Conservation (phyloP, 2,888 invertebrate species). For the Melanostoma mellinum region DNA sequence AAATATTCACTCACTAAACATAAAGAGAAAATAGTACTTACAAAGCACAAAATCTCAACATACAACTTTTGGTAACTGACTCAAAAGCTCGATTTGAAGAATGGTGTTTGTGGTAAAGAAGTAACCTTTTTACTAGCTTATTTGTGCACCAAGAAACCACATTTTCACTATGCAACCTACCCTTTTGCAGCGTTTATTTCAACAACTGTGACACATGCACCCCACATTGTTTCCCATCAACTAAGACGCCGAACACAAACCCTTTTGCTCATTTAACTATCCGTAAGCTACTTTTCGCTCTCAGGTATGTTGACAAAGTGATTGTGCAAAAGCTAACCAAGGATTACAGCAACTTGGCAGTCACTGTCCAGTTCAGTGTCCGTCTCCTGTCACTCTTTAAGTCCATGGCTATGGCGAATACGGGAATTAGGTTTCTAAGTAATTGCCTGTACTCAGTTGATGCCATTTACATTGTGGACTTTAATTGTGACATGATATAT, state of each 20-base stretch:
- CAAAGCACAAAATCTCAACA: too few species aligned
- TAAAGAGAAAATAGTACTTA: too few species aligned
- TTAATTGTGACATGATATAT: constrained; percentile 65
- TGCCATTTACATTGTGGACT: constrained; percentile 44
- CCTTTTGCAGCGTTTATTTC: too few species aligned
- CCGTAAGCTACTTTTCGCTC: constrained; percentile 17
- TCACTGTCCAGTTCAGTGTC: constrained; percentile 34
- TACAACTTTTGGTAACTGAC: too few species aligned
- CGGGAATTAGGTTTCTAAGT: constrained; percentile 66
- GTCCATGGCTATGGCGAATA: constrained; percentile 26
- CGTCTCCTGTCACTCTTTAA: constrained; percentile 30
- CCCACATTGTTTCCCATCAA: too few species aligned
- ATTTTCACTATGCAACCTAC: too few species aligned
- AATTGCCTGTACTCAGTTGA: constrained; percentile 61
- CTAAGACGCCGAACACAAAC: background rate
- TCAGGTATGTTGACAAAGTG: constrained; percentile 18
- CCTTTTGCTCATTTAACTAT: background rate
- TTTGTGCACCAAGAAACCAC: too few species aligned
- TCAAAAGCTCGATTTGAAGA: too few species aligned
- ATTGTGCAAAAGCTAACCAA: constrained; percentile 50
- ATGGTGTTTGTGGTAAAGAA: too few species aligned
- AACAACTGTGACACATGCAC: too few species aligned
- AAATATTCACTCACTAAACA: too few species aligned
- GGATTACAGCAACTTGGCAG: constrained; percentile 59
- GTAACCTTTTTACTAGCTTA: too few species aligned